These are phyloP conservation scores for Chymomyza caudatula DNA, from an alignment of 2,888 invertebrate species.

Conservation along the genomic window DNA sequence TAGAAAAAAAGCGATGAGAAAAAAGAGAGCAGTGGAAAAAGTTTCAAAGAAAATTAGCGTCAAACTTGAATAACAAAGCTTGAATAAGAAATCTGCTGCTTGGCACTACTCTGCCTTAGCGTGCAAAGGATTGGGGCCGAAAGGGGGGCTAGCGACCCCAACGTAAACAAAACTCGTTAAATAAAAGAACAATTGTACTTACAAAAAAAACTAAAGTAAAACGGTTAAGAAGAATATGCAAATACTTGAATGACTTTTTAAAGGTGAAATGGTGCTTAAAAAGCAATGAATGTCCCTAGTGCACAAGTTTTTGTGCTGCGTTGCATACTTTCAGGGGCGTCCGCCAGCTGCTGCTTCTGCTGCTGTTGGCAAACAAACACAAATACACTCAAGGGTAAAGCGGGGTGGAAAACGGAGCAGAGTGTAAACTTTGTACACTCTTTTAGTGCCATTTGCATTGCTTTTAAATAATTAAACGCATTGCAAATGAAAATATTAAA, in stretches of 20 bases:
- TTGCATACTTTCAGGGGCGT: conserved; percentile 41
- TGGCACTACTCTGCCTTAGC: conserved; percentile 34
- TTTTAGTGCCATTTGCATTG: not conserved
- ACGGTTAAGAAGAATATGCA: conserved; percentile 74
- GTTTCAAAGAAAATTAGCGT: conserved; percentile 64
- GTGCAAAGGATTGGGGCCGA: not conserved
- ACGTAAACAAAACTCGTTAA: conserved; percentile 71
- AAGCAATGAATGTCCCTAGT: conserved; percentile 61
- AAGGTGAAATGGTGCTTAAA: conserved; percentile 75
- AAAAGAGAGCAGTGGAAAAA: conserved; percentile 17
- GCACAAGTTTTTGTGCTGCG: conserved; percentile 12
- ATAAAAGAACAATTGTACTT: conserved; percentile 72
- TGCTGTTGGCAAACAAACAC: not conserved
- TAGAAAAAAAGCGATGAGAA: conserved; percentile 11
- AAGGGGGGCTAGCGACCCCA: conserved; percentile 21
- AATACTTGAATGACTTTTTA: conserved; percentile 76
- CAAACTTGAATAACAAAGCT: conserved; percentile 63
- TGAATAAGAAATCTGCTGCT: conserved; percentile 56
- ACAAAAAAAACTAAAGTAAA: conserved; percentile 56
- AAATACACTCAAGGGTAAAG: not conserved
- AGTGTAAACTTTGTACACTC: not conserved
- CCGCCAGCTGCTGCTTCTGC: conserved; percentile 19
- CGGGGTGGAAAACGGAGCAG: conserved; percentile 22
- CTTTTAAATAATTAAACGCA: conserved; percentile 1
- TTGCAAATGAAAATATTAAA: not conserved